phyloP scores from a whole-genome alignment of 2,113 vertebrate genomes.

The Pygoscelis antarcticus region DNA sequence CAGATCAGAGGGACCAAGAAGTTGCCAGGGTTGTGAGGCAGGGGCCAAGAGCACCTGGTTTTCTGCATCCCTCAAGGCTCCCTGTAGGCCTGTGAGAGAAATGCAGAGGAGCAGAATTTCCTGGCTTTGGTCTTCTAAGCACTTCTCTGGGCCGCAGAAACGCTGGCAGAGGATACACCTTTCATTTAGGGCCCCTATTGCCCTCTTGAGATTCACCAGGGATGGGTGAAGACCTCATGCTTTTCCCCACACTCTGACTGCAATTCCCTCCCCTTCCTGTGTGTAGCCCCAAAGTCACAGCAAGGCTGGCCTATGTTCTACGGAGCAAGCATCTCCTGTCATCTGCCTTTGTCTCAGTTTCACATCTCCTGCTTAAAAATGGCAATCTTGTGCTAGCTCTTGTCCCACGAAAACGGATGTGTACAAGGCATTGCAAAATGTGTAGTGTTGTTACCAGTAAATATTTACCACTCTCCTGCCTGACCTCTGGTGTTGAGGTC shows the following conservation, averaged over 20 bases:
- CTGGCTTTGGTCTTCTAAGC: not conserved
- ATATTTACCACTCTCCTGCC: not conserved
- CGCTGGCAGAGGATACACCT: rapidly evolving
- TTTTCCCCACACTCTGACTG: not conserved
- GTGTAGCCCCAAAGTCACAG: not conserved
- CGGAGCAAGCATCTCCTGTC: not conserved
- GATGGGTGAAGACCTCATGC: not conserved
- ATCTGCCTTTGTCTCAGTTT: not conserved
- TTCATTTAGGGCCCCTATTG: not conserved
- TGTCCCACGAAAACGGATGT: not conserved
- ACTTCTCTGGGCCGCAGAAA: not conserved
- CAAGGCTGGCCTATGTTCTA: not conserved
- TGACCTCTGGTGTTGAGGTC: not conserved
- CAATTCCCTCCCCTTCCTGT: not conserved
- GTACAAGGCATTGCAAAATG: not conserved
- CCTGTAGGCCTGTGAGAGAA: not conserved
- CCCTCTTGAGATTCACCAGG: not conserved
- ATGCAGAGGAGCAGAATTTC: not conserved
- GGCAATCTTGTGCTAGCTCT: not conserved
- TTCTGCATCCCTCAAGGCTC: not conserved
- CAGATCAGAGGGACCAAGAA: not conserved
- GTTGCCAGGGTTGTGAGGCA: not conserved
- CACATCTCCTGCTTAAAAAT: not conserved
- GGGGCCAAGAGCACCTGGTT: not conserved
- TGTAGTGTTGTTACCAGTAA: not conserved